Conservation (phyloP, 2,888 invertebrate genomes). For the Argyresthia albistria region DNA sequence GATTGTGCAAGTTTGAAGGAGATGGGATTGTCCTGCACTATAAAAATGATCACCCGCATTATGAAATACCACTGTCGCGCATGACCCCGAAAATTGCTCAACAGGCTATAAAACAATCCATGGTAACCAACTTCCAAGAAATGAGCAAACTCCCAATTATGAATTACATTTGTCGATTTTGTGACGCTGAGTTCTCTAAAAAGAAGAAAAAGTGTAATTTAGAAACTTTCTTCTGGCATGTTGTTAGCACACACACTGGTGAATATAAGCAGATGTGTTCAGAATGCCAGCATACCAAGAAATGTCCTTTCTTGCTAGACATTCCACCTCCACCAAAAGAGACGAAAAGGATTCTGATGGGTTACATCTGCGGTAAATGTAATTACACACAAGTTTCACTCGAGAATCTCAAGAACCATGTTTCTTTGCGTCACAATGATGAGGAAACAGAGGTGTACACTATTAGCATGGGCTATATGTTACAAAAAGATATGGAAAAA, state of each 20-base stretch:
- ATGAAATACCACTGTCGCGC: slow-evolving; percentile 77
- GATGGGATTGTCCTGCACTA: slow-evolving; percentile 78
- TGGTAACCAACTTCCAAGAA: slow-evolving; percentile 40
- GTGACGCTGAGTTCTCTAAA: slow-evolving; percentile 39
- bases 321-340: slow-evolving; percentile 55
- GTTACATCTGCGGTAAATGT: slow-evolving; percentile 80
- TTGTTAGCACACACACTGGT: slow-evolving; percentile 81
- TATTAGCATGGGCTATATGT: slow-evolving; percentile 45
- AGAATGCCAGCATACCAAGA: slow-evolving; percentile 57
- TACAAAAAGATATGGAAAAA: slow-evolving; percentile 27
- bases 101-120: slow-evolving; percentile 69
- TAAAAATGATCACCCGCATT: slow-evolving; percentile 72
- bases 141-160: slow-evolving; percentile 39
- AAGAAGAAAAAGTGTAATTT: slow-evolving; percentile 22
- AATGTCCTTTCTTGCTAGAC: slow-evolving; percentile 41
- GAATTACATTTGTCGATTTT: slow-evolving; percentile 54
- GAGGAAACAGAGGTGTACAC: slow-evolving; percentile 56
- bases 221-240: slow-evolving; percentile 79
- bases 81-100: slow-evolving; percentile 64
- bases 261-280: slow-evolving; percentile 80
- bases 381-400: slow-evolving; percentile 80
- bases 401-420: slow-evolving; percentile 75
- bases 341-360: slow-evolving; percentile 50
- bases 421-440: slow-evolving; percentile 67
- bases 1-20: slow-evolving; percentile 73